Evolutionary conservation across 2,888 invertebrate genomes (phyloP).

Genomic region (Cerceris ruficornis): DNA sequence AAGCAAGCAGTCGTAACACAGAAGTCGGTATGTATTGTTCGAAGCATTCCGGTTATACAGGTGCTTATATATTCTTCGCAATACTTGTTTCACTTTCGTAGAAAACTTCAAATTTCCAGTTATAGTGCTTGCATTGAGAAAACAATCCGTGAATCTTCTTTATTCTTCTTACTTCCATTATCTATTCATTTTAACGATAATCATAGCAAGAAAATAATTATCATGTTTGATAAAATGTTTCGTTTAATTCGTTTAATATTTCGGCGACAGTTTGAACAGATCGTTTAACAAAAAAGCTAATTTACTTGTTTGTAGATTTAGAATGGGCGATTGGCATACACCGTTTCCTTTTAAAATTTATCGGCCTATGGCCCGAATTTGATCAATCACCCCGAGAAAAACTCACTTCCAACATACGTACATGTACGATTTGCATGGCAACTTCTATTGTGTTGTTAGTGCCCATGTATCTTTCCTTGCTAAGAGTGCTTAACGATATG

Average conservation of each 20-base stretch:
- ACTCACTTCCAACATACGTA: conserved; percentile 12
- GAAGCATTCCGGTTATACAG: conserved; percentile 9
- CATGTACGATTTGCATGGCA: conserved; percentile 9
- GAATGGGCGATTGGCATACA: conserved; percentile 22
- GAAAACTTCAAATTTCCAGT: too few relatives aligned
- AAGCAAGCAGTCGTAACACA: not conserved
- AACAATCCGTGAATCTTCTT: too few relatives aligned
- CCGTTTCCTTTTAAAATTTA: conserved; percentile 10
- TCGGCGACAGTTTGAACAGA: not conserved
- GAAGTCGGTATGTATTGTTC: not conserved
- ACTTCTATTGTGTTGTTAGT: conserved; percentile 8
- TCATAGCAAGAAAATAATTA: too few relatives aligned
- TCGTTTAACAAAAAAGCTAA: not conserved
- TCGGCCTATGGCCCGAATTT: conserved; percentile 24
- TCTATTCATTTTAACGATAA: too few relatives aligned
- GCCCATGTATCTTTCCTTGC: conserved; percentile 19
- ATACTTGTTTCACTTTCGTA: not conserved
- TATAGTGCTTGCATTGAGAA: too few relatives aligned
- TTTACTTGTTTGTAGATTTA: conserved; percentile 12
- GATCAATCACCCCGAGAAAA: conserved; percentile 21
- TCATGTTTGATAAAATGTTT: not conserved
- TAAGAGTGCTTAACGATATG: conserved; percentile 27
- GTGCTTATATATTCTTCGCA: not conserved
- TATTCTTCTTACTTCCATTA: too few relatives aligned
- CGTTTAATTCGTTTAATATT: not conserved